Evolutionary conservation across 2,888 invertebrate genomes (phyloP).

Genomic region (Drosophila stalkeri): DNA sequence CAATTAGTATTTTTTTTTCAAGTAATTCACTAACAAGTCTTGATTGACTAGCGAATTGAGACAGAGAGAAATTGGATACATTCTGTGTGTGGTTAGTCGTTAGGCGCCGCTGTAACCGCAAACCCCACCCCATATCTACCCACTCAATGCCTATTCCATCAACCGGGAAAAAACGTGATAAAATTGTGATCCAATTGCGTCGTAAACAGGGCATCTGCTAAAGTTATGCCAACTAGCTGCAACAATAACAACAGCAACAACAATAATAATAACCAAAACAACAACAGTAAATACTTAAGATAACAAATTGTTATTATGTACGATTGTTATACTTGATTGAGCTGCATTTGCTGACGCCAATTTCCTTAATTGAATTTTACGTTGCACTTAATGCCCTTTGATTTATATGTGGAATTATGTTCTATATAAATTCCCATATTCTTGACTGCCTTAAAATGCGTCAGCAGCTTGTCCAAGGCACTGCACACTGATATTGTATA

Average conservation of each 20-base stretch:
- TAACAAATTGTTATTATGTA: slow-evolving; percentile 47
- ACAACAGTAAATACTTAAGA: slow-evolving; percentile 34
- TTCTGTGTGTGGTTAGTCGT: slow-evolving; percentile 27
- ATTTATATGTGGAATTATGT: slow-evolving; percentile 49
- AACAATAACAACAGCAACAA: slow-evolving; percentile 10
- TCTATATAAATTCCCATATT: slow-evolving; percentile 4
- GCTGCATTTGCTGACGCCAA: slow-evolving; percentile 48
- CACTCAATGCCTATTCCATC: not conserved
- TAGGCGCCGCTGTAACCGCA: slow-evolving; percentile 63
- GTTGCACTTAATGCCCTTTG: slow-evolving; percentile 57
- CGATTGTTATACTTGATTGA: slow-evolving; percentile 30
- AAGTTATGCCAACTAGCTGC: slow-evolving; percentile 20
- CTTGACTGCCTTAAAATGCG: slow-evolving; percentile 34
- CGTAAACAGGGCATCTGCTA: slow-evolving; percentile 28
- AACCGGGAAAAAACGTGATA: slow-evolving; percentile 34
- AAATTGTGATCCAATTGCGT: slow-evolving; percentile 59
- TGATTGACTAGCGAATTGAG: slow-evolving; percentile 48
- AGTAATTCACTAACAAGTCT: slow-evolving; percentile 43
- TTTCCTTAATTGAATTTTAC: slow-evolving; percentile 47
- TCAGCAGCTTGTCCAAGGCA: slow-evolving; percentile 37
- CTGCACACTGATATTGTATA: slow-evolving; percentile 43
- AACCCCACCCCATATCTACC: not conserved
- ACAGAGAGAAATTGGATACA: slow-evolving; percentile 62
- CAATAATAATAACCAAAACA: slow-evolving; percentile 2
- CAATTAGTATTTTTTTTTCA: slow-evolving; percentile 36